Percentiles rank a stretch among this genome's conserved stretches.
phyloP scores from a whole-genome alignment of 2,888 invertebrate genomes.

The Meteorus cinctellus region DNA sequence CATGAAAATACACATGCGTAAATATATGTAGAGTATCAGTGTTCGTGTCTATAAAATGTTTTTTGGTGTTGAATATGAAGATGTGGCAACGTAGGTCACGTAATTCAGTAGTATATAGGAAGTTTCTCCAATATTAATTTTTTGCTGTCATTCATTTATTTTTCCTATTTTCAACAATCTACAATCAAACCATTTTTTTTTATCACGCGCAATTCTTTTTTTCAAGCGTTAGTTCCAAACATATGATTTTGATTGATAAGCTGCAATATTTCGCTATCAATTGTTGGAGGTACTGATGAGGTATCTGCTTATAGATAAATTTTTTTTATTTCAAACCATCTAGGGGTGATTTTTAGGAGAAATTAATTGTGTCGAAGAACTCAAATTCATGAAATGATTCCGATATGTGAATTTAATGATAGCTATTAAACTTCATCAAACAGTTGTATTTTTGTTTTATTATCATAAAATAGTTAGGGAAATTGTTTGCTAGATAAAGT shows the following conservation, averaged over 20 bases:
- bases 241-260: background rate
- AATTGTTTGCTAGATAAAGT: too few relatives aligned
- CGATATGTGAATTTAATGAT: too few relatives aligned
- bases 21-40: background rate
- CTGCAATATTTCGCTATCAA: background rate
- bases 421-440: too few relatives aligned
- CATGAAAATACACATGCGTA: background rate
- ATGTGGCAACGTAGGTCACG: background rate
- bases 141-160: background rate
- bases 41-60: background rate
- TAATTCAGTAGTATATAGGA: background rate
- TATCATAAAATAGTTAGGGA: too few relatives aligned
- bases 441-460: too few relatives aligned
- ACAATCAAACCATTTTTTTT: background rate
- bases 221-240: background rate
- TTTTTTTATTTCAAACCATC: background rate
- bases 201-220: background rate
- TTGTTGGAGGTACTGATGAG: background rate
- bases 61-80: background rate
- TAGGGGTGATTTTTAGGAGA: too few relatives aligned
- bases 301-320: background rate
- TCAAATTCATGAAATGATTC: too few relatives aligned
- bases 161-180: background rate
- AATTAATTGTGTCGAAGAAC: too few relatives aligned
- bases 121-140: background rate